A percentile compares a stretch with the other conserved stretches of the same genome.
Conservation (phyloP, 2,888 invertebrate genomes). For the Drosophila anomelani region DNA sequence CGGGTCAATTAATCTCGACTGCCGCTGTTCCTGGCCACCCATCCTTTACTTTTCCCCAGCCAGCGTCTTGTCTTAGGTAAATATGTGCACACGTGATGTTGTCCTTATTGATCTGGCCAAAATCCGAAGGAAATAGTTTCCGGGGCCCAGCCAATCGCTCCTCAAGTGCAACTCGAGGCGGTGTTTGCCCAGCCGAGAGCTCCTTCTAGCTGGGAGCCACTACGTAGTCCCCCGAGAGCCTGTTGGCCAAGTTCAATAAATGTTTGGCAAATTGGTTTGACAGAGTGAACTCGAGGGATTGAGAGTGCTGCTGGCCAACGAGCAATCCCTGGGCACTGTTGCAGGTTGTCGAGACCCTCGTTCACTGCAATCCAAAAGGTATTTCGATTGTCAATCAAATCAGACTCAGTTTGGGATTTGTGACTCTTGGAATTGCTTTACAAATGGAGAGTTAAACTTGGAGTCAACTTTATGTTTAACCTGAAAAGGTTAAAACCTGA, state of each 20-base stretch:
- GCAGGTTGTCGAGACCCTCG: slow-evolving; percentile 46
- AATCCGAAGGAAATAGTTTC: slow-evolving; percentile 62
- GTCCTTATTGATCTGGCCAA: slow-evolving; percentile 46
- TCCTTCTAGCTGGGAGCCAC: background rate
- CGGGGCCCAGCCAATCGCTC: slow-evolving; percentile 59
- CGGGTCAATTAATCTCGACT: slow-evolving; percentile 83
- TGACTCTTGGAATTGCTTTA: background rate
- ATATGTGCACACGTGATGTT: slow-evolving; percentile 42
- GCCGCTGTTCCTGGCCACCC: background rate
- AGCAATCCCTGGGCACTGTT: slow-evolving; percentile 9
- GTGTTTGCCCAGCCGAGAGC: slow-evolving; percentile 50
- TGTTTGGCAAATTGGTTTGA: slow-evolving; percentile 74
- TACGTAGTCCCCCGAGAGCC: slow-evolving; percentile 22
- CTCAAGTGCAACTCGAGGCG: slow-evolving; percentile 57
- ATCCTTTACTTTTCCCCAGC: background rate
- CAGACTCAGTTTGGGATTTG: slow-evolving; percentile 12
- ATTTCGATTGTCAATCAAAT: slow-evolving; percentile 44
- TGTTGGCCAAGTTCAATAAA: slow-evolving; percentile 70
- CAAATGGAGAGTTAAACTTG: background rate
- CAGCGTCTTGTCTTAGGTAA: slow-evolving; percentile 28
- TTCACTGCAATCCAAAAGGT: slow-evolving; percentile 24
- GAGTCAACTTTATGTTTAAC: background rate
- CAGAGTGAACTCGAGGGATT: slow-evolving; percentile 57
- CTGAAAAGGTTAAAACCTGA: background rate
- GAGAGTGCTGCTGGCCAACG: slow-evolving; percentile 20